Evolutionary conservation across 2,797 vertebrate species (phyloP).

Genomic region (Clarias platycephalus): DNA sequence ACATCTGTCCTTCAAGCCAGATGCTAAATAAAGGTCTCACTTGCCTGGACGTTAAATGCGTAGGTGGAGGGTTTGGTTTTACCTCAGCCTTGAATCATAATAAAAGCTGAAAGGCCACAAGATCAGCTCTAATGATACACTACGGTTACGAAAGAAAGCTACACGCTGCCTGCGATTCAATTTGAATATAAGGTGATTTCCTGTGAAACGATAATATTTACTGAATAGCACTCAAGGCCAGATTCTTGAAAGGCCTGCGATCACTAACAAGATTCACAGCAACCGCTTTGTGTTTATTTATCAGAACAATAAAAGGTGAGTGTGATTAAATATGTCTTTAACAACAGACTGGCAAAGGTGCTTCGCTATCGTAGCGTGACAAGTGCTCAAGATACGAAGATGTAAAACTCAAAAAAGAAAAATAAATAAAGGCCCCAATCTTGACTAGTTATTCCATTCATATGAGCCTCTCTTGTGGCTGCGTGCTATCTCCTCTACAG

Average conservation of each 20-base stretch:
- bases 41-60: constrained; percentile 52
- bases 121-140: constrained; percentile 34
- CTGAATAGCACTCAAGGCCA: constrained; percentile 42
- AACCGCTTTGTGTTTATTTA: constrained; percentile 29
- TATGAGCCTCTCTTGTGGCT: constrained; percentile 5
- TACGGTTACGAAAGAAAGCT: constrained; percentile 25
- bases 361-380: neutral
- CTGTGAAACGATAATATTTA: constrained; percentile 12
- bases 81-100: constrained; percentile 42
- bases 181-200: neutral
- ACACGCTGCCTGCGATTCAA: no score
- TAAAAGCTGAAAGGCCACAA: constrained; percentile 40
- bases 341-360: constrained; percentile 2
- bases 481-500: neutral
- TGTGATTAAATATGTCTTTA: constrained; percentile 6
- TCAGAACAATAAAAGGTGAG: constrained; percentile 13
- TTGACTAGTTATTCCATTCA: constrained; percentile 9
- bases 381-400: neutral
- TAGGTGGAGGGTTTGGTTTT: constrained; percentile 40
- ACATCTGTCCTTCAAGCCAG: constrained; percentile 61
- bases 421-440: neutral
- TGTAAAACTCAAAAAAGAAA: neutral
- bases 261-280: constrained; percentile 60
- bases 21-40: constrained; percentile 60
- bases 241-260: constrained; percentile 57